Percentiles rank a stretch among this genome's conserved stretches.
Evolutionary conservation across 2,113 vertebrate genomes (phyloP).

Genomic region (Rhinoptilus africanus): DNA sequence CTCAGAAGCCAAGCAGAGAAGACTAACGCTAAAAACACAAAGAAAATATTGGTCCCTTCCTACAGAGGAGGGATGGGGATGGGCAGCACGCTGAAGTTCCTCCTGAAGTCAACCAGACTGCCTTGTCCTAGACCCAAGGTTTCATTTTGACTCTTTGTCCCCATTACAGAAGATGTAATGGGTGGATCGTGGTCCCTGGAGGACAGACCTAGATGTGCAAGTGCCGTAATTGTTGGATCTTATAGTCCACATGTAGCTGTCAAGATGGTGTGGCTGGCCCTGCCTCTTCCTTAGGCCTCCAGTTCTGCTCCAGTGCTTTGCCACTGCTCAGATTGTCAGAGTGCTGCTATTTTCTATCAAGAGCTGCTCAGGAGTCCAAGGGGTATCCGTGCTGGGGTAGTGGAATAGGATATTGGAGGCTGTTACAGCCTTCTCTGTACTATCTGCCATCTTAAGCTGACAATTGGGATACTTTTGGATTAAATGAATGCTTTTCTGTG

Average conservation of each 20-base stretch:
- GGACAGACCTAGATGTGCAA: neutral
- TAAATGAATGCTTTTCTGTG: neutral
- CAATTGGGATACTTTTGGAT: accelerated
- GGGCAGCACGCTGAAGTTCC: neutral
- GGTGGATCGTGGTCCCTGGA: neutral
- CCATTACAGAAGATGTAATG: neutral
- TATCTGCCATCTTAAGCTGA: neutral
- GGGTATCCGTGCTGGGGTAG: accelerated
- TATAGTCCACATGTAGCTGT: neutral
- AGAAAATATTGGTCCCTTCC: neutral
- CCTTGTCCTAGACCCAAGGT: neutral
- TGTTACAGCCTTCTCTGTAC: neutral
- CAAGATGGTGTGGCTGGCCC: neutral
- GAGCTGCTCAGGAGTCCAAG: neutral
- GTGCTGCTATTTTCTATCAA: accelerated
- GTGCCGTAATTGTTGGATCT: neutral
- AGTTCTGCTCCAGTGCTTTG: neutral
- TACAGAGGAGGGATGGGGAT: neutral
- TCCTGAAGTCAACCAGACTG: neutral
- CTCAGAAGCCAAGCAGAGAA: neutral
- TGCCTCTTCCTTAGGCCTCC: neutral
- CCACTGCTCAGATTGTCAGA: neutral
- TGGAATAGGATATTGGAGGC: neutral
- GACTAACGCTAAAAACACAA: neutral
- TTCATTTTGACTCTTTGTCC: neutral